Conservation (phyloP, 2,113 vertebrate species). For the Callospermophilus lateralis region DNA sequence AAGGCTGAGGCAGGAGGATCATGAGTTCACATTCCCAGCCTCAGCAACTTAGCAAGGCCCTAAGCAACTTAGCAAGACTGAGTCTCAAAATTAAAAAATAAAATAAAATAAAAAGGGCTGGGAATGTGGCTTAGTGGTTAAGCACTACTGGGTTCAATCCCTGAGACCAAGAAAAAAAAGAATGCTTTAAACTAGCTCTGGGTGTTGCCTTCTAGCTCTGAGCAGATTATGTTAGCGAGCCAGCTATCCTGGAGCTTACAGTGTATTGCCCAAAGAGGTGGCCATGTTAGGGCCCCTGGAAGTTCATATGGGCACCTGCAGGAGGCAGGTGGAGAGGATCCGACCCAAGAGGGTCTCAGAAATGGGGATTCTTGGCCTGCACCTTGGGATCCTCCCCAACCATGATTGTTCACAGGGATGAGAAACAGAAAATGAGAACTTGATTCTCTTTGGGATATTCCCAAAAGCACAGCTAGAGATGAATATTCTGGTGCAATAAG, state of each 20-base stretch:
- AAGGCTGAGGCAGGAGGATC: too few relatives aligned
- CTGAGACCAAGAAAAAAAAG: neutral
- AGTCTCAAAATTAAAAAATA: too few relatives aligned
- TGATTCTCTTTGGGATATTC: neutral
- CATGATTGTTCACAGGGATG: neutral
- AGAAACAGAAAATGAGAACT: neutral
- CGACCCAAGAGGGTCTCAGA: neutral
- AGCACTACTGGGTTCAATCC: too few relatives aligned
- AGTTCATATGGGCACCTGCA: neutral
- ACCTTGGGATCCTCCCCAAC: neutral
- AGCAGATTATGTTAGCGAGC: conserved; percentile 31
- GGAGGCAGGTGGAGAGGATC: neutral
- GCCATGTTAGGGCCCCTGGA: neutral
- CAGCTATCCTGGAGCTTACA: neutral
- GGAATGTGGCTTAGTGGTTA: too few relatives aligned
- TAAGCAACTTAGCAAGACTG: too few relatives aligned
- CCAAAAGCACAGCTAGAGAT: neutral
- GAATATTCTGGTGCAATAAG: neutral
- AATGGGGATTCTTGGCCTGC: neutral
- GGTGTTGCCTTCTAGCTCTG: neutral
- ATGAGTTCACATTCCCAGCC: too few relatives aligned
- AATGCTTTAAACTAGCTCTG: neutral
- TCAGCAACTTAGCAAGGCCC: too few relatives aligned
- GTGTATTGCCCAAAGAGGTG: neutral
- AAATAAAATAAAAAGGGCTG: too few relatives aligned